Evolutionary conservation across 2,113 vertebrate species (phyloP).

Genomic region (sheep (Ovis aries)): ARS-UI_Ramb_v3.0 NC_056056.1:108671001-108671500

Average conservation of each 20-base stretch:
- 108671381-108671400: not conserved
- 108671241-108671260: not conserved
- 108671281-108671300: not conserved
- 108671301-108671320: not conserved
- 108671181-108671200: not conserved
- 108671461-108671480: not conserved
- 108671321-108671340: not conserved
- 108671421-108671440: not conserved
- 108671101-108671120: not conserved
- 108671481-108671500: not conserved
- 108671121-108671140: not conserved
- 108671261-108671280: not conserved
- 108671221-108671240: not conserved
- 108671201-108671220: not conserved
- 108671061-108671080: not conserved
- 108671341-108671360: not conserved
- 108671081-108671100: not conserved
- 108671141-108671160: not conserved
- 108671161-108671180: not conserved
- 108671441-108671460: not conserved
- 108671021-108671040: not conserved
- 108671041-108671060: not conserved
- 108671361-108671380: not conserved
- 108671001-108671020: not conserved
- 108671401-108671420: rapidly evolving